Evolutionary conservation across 2,888 invertebrate genomes (phyloP).

Genomic region (Malacosoma neustria): DNA sequence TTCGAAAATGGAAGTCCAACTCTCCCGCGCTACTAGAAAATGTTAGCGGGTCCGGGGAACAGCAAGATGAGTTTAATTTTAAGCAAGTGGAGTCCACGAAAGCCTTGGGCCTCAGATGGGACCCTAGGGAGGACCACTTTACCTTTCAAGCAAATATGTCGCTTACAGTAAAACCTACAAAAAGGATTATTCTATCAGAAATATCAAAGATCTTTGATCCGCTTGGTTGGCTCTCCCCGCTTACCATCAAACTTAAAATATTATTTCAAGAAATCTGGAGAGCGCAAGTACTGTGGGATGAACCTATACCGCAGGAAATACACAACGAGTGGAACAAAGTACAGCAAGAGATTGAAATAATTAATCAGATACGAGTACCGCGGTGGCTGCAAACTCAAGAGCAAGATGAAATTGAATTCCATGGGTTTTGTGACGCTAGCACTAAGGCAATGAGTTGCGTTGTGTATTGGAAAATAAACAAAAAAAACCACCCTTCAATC

Average conservation of each 20-base stretch:
- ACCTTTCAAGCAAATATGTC: conserved; percentile 16
- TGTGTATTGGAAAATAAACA: conserved; percentile 10
- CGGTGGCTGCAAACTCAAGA: conserved; percentile 7
- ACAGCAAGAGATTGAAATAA: neutral
- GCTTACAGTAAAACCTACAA: conserved; percentile 16
- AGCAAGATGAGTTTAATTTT: conserved; percentile 13
- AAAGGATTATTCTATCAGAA: conserved; percentile 23
- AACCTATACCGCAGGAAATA: conserved; percentile 9
- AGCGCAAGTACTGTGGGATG: conserved; percentile 22
- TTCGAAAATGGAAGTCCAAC: conserved; percentile 11
- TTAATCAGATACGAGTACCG: conserved; percentile 4
- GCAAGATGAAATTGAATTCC: conserved; percentile 8
- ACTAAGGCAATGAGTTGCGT: conserved; percentile 11
- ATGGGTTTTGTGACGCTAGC: conserved; percentile 17
- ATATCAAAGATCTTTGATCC: conserved; percentile 23
- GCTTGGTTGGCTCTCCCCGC: conserved; percentile 23
- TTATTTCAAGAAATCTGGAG: conserved; percentile 26
- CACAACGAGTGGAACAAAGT: conserved; percentile 5
- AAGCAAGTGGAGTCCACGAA: conserved; percentile 16
- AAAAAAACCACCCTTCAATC: conserved; percentile 4
- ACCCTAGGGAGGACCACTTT: conserved; percentile 16
- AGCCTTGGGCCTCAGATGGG: conserved; percentile 23
- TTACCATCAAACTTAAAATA: conserved; percentile 19
- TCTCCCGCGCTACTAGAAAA: too few species aligned
- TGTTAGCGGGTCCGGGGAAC: conserved; percentile 14